phyloP scores from a whole-genome alignment of 2,113 vertebrate species.

The Probosciger aterrimus region DNA sequence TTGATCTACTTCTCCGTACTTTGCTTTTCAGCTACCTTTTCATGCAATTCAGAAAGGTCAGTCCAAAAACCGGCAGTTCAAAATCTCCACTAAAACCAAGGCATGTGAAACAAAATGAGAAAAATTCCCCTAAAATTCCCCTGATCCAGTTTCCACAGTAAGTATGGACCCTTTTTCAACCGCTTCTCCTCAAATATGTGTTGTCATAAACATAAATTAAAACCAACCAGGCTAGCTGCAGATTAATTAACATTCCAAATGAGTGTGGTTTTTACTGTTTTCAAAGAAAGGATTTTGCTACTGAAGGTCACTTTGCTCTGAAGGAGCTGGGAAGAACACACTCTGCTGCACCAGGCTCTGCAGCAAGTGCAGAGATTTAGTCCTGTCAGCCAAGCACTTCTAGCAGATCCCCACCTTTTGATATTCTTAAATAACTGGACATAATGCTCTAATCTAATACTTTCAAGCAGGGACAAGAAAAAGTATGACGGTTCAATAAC shows the following conservation, averaged over 20 bases:
- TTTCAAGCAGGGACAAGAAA: background rate
- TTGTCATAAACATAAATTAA: constrained; percentile 43
- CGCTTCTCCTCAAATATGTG: constrained; percentile 27
- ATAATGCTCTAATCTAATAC: background rate
- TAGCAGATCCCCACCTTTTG: constrained; percentile 22
- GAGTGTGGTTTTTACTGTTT: constrained; percentile 41
- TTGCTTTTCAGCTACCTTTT: background rate
- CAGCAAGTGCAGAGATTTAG: constrained; percentile 2
- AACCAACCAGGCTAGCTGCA: constrained; percentile 2
- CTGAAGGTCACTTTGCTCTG: constrained; percentile 65
- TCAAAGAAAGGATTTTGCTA: constrained; percentile 39
- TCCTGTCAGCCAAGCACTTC: background rate
- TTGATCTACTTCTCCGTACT: background rate
- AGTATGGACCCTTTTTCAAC: background rate
- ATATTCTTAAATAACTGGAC: constrained; percentile 31
- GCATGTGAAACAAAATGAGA: background rate
- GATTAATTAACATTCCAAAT: constrained; percentile 70
- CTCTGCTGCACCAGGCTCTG: background rate
- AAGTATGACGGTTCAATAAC: background rate
- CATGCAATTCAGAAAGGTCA: background rate
- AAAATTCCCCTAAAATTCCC: background rate
- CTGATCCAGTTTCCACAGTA: background rate
- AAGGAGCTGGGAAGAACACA: background rate
- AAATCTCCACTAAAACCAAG: background rate
- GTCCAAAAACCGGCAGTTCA: background rate